These are phyloP conservation scores for Drosophila mimetica DNA, from an alignment of 2,888 invertebrate genomes.

Conservation along the genomic window DNA sequence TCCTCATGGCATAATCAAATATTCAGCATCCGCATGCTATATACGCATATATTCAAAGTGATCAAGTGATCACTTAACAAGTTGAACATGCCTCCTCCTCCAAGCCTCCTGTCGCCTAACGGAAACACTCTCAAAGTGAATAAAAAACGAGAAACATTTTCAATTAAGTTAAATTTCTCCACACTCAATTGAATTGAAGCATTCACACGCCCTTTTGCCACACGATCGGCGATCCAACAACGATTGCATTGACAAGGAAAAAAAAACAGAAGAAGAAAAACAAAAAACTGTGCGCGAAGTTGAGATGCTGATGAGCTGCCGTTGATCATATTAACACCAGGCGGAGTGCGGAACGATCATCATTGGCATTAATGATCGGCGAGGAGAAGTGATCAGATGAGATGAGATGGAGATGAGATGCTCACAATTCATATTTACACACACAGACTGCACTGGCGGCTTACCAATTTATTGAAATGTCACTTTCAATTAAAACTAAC, in stretches of 20 bases:
- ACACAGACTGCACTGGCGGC: conserved; percentile 38
- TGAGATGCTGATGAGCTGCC: conserved; percentile 78
- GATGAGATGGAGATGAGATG: conserved; percentile 32
- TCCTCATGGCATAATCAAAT: conserved; percentile 35
- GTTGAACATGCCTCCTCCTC: conserved; percentile 31
- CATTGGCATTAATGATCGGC: conserved; percentile 48
- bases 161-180: conserved; percentile 68
- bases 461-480: conserved; percentile 80
- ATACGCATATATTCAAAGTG: conserved; percentile 4
- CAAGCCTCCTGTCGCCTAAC: conserved; percentile 44
- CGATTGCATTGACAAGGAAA: conserved; percentile 4
- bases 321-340: conserved; percentile 76
- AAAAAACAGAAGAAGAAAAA: conserved; percentile 1
- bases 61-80: conserved; percentile 50
- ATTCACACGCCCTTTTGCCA: conserved; percentile 80
- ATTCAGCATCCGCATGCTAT: conserved; percentile 23
- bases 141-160: conserved; percentile 59
- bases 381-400: conserved; percentile 30
- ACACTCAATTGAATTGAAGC: conserved; percentile 61
- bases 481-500: conserved; percentile 80
- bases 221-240: conserved; percentile 57
- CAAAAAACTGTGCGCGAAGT: conserved; percentile 43
- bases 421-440: conserved; percentile 38
- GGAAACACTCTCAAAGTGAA: conserved; percentile 62
- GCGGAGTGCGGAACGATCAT: conserved; percentile 42